Base-by-base conservation (phyloP, 2,113 vertebrate genomes). In the Anhinga anhinga region DNA sequence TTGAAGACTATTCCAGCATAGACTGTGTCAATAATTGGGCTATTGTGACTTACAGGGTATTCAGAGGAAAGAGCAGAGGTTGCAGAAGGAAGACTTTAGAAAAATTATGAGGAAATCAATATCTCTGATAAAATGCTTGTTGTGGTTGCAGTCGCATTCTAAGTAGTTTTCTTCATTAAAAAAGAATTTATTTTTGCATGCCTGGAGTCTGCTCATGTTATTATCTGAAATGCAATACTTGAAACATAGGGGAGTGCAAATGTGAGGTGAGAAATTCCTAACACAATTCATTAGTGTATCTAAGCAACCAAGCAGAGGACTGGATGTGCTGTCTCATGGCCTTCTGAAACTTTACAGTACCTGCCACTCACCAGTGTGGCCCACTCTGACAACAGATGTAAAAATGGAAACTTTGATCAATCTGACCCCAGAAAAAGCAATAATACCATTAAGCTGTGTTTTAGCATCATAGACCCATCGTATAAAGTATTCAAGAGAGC, bases 321-420 rank as follows among this genome's bases (percentile, higher is more conserved):
- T 93, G 40, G 73, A 80, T 91, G 56, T 66, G 73, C 80, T 95
- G 93, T 93, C 88, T 94, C 83, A 82, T 91, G 93, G 83, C 66
- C 89, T 80, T 91, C 93, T 94, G 83, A 96, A 95, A 91, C 85
- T 94, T 95, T 84, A 93, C 55, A 74, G 86, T 93, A 89, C 78
- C 78, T 93, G 93, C 61, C 91, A 96, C 81, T 97, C 86, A 94
- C 14, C 42, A 65, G 25, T 4, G 21, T 85, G 40, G 36, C 22
- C 61, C 52, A 80, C 22, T 79, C 86, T 85, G 40, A 85, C 30
- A 72, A 62, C 29, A 73, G 49, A 81, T 0, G 0, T 26, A 70
- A 71, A 96, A 94, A 58, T 82, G 10, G 66, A 85, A 95, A 87
- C 50, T 78, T 92, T 73, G 50, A 82, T 83, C 56, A 86, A 95